Evolutionary conservation across 2,113 vertebrate genomes (phyloP).

Genomic region (Odocoileus hemionus): DNA sequence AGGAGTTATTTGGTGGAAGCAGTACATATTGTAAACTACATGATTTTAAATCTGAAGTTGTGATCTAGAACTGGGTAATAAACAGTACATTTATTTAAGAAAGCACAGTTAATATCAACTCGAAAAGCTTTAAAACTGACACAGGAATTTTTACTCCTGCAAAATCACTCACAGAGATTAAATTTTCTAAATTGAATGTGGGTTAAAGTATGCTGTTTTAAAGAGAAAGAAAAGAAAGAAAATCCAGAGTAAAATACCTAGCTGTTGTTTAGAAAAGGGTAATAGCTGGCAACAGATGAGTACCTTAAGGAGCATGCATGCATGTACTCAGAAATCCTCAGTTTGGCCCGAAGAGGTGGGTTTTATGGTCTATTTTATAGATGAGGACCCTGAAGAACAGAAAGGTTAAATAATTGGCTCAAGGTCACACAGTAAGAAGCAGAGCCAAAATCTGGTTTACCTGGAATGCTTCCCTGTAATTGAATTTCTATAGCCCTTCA

Average conservation of each 20-base stretch:
- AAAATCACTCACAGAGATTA: not conserved
- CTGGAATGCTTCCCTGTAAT: not conserved
- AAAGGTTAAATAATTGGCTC: not conserved
- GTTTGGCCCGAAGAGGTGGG: not conserved
- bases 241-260: not conserved
- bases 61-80: not conserved
- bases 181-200: not conserved
- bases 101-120: not conserved
- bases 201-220: not conserved
- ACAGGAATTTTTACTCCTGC: not conserved
- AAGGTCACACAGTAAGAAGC: not conserved
- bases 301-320: not conserved
- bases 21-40: not conserved
- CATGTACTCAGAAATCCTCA: not conserved
- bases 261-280: not conserved
- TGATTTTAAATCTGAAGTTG: not conserved
- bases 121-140: not conserved
- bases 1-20: not conserved
- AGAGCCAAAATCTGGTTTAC: not conserved
- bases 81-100: not conserved
- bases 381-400: not conserved
- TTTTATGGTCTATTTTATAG: not conserved
- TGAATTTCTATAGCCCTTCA: not conserved
- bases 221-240: not conserved
- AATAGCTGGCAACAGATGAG: not conserved